Evolutionary conservation across 2,888 invertebrate species (phyloP).

Genomic region (Pandemis corylana): DNA sequence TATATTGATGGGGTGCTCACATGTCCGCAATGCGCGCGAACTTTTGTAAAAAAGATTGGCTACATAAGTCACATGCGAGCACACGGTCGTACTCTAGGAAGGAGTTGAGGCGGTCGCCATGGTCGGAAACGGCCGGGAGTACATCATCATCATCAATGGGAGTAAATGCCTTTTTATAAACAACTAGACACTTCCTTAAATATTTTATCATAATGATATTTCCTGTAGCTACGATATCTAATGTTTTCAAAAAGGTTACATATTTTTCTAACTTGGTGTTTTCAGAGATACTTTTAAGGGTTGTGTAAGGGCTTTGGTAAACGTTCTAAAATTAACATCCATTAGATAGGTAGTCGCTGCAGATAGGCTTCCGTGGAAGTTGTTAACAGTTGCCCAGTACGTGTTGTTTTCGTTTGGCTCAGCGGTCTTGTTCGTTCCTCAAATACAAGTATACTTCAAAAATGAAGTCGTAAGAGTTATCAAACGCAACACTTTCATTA

Average conservation of each 20-base stretch:
- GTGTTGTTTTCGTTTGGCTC: neutral
- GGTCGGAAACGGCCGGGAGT: too few relatives aligned
- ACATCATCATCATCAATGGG: too few relatives aligned
- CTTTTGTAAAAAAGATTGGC: too few relatives aligned
- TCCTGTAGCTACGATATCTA: neutral
- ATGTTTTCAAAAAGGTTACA: neutral
- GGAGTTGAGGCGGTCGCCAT: too few relatives aligned
- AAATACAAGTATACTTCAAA: neutral
- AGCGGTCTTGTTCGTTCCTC: neutral
- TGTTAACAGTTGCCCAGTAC: neutral
- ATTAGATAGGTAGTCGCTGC: neutral
- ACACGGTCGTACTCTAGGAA: too few relatives aligned
- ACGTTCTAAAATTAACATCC: neutral
- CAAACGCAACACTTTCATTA: conserved; percentile 38
- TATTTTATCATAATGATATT: too few relatives aligned
- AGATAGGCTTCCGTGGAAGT: neutral
- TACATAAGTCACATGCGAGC: too few relatives aligned
- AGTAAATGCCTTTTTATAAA: neutral
- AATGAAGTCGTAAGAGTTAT: conserved; percentile 28
- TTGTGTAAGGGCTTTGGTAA: neutral
- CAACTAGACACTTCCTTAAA: too few relatives aligned
- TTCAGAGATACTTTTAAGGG: neutral
- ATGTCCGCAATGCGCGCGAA: too few relatives aligned
- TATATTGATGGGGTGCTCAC: too few relatives aligned
- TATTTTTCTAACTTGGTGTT: too few relatives aligned